These are phyloP conservation scores for Intellagama lesueurii DNA, from an alignment of 2,797 vertebrate species.

Conservation along the genomic window DNA sequence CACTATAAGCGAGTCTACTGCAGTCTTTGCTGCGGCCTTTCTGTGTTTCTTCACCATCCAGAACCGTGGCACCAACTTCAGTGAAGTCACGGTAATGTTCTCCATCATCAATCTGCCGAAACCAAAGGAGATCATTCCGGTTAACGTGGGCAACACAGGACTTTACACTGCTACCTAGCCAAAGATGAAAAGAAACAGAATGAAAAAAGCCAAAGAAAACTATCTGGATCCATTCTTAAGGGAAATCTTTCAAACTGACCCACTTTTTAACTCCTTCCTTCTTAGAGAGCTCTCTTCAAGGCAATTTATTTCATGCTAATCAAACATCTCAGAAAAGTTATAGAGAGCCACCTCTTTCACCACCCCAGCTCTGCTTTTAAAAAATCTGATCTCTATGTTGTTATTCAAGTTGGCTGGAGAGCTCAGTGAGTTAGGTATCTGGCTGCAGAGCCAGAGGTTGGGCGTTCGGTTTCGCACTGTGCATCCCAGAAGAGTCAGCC, in stretches of 20 bases:
- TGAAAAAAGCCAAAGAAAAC: background rate
- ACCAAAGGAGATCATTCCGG: slow-evolving; percentile 40
- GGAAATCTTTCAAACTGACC: background rate
- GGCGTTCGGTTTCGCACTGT: too few relatives aligned
- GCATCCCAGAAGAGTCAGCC: too few relatives aligned
- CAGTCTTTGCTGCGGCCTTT: slow-evolving; percentile 41
- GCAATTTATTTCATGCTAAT: background rate
- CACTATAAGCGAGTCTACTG: slow-evolving; percentile 83
- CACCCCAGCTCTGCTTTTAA: background rate
- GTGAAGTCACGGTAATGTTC: slow-evolving; percentile 73
- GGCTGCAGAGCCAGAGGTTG: too few relatives aligned
- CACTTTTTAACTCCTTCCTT: background rate
- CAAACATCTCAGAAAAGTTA: background rate
- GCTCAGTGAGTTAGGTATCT: too few relatives aligned
- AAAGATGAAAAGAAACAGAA: background rate
- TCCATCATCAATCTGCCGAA: slow-evolving; percentile 77
- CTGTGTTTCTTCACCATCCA: background rate
- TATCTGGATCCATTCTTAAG: background rate
- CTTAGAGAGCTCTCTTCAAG: background rate
- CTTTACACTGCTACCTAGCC: background rate
- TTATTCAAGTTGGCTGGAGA: too few relatives aligned
- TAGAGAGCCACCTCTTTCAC: background rate
- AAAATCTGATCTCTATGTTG: too few relatives aligned
- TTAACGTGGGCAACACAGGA: background rate
- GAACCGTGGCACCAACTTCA: slow-evolving; percentile 19